Conservation (phyloP, 2,797 vertebrate species). For the Dromococcyx pavoninus region DNA sequence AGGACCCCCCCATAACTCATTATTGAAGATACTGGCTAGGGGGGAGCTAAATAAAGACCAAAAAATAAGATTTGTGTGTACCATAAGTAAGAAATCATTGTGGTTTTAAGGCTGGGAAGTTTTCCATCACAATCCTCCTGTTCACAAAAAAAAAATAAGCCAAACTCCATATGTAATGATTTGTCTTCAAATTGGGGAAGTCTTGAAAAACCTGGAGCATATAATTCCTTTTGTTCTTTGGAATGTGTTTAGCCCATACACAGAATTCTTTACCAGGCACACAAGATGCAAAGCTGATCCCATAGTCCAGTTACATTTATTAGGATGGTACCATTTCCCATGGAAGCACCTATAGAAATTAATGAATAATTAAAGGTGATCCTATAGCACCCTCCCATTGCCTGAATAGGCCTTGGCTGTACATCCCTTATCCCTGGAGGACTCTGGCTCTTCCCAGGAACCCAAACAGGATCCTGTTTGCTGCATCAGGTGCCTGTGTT, state of each 20-base stretch:
- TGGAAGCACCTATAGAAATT: background rate
- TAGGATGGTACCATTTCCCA: background rate
- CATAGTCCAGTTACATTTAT: accelerated
- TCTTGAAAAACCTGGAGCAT: background rate
- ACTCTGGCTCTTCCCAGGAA: background rate
- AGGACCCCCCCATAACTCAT: background rate
- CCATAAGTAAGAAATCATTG: accelerated
- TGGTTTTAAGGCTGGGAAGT: background rate
- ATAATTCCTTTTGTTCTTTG: background rate
- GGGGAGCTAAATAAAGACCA: background rate
- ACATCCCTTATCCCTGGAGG: accelerated
- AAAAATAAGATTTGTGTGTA: background rate
- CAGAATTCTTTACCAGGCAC: background rate
- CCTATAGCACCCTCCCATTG: background rate
- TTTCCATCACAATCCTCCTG: accelerated
- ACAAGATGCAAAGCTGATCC: background rate
- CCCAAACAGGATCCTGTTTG: background rate
- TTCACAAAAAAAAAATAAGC: background rate
- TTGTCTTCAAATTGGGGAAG: background rate
- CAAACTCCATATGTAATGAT: background rate
- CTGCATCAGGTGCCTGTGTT: accelerated
- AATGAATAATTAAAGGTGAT: background rate
- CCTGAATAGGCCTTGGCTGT: background rate
- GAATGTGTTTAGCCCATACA: background rate
- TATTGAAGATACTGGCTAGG: background rate